Percentiles rank a stretch among this genome's conserved stretches.
These are phyloP conservation scores for Acrossocheilus wenchowensis DNA, from an alignment of 2,797 vertebrate species.

Conservation along the genomic window DNA sequence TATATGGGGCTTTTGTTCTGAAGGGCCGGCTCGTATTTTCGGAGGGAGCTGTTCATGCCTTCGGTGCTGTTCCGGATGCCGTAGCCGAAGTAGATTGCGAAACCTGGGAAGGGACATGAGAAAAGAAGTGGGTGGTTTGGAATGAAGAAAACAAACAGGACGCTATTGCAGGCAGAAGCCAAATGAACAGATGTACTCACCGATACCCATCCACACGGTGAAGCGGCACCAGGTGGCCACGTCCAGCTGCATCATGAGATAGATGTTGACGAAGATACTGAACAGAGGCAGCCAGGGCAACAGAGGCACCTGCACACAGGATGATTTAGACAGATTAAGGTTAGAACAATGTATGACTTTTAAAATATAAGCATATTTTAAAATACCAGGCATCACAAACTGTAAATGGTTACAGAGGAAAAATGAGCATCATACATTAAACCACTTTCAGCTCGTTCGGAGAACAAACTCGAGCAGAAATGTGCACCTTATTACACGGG, in stretches of 20 bases:
- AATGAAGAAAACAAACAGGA: conserved; percentile 28
- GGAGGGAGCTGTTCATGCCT: conserved; percentile 63
- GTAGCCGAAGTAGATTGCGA: conserved; percentile 90
- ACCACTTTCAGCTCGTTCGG: background rate
- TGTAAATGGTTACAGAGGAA: background rate
- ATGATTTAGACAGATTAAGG: background rate
- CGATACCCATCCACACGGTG: conserved; percentile 87
- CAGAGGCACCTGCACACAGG: conserved; percentile 84
- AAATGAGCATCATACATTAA: no score
- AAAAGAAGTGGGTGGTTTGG: background rate
- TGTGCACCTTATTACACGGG: no score
- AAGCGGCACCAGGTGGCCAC: conserved; percentile 87
- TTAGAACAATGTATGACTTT: background rate
- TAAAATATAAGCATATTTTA: no score
- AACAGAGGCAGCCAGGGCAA: conserved; percentile 89
- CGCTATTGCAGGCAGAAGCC: background rate
- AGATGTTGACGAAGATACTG: conserved; percentile 93
- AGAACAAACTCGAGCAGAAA: background rate
- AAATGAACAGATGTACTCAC: conserved; percentile 71
- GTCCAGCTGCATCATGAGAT: conserved; percentile 97
- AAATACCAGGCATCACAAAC: background rate
- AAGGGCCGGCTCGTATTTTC: conserved; percentile 68
- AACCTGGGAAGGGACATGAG: conserved; percentile 78
- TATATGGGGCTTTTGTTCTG: conserved; percentile 77
- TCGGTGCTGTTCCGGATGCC: conserved; percentile 90